phyloP scores from a whole-genome alignment of 2,797 vertebrate species.

The Chelmon rostratus region DNA sequence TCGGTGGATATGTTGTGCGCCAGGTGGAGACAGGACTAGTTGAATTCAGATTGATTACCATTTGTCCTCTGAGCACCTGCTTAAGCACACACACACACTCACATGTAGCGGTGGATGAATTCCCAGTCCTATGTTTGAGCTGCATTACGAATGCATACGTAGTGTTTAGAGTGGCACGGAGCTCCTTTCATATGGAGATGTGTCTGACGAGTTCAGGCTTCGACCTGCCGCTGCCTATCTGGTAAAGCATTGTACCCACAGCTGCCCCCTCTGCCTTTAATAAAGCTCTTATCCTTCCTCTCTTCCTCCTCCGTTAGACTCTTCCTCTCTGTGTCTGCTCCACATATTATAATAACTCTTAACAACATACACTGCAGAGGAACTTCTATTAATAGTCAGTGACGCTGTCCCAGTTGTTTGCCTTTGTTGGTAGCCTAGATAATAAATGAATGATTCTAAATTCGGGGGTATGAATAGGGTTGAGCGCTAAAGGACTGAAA shows the following conservation, averaged over 20 bases:
- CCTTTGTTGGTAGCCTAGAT: slow-evolving; percentile 67
- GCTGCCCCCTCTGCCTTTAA: slow-evolving; percentile 64
- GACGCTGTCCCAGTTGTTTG: slow-evolving; percentile 64
- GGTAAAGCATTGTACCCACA: slow-evolving; percentile 66
- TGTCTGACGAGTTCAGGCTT: slow-evolving; percentile 51
- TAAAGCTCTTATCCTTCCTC: slow-evolving; percentile 38
- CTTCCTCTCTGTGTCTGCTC: slow-evolving; percentile 46
- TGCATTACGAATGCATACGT: slow-evolving; percentile 79
- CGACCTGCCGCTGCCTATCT: slow-evolving; percentile 71
- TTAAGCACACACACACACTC: slow-evolving; percentile 56
- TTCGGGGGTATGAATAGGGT: slow-evolving; percentile 43
- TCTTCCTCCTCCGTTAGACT: slow-evolving; percentile 28
- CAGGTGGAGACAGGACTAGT: slow-evolving; percentile 71
- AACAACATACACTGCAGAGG: slow-evolving; percentile 43
- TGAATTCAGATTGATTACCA: slow-evolving; percentile 77
- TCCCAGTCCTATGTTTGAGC: slow-evolving; percentile 74
- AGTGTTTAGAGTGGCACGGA: slow-evolving; percentile 73
- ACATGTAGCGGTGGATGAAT: slow-evolving; percentile 56
- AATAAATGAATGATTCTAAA: slow-evolving; percentile 66
- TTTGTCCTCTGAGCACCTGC: slow-evolving; percentile 80
- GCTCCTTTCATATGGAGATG: slow-evolving; percentile 85
- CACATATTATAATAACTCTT: slow-evolving; percentile 50
- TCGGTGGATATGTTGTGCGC: slow-evolving; percentile 45
- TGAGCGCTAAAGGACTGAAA: slow-evolving; percentile 45
- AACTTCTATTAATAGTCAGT: slow-evolving; percentile 68